Conservation (phyloP, 2,797 vertebrate genomes). For the Microtus californicus region DNA sequence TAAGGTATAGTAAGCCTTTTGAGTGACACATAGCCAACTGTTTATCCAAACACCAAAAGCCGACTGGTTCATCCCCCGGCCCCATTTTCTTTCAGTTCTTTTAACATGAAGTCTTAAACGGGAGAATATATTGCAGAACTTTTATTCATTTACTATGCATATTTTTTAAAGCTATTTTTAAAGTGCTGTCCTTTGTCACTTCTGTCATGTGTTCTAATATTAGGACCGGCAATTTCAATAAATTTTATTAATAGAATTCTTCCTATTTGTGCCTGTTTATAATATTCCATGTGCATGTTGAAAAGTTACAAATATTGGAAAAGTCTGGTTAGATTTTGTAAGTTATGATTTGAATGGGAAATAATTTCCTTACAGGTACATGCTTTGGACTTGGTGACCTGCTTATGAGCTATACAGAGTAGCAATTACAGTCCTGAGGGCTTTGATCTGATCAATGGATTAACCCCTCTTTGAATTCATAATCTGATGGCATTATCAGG, state of each 20-base stretch:
- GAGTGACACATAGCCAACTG: not conserved
- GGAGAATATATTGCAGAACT: not conserved
- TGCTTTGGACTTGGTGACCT: not conserved
- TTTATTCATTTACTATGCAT: not conserved
- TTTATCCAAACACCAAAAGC: not conserved
- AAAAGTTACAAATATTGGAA: not conserved
- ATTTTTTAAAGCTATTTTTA: slow-evolving; percentile 6
- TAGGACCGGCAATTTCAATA: not conserved
- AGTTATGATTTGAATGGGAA: not conserved
- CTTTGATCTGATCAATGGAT: not conserved
- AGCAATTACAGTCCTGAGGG: not conserved
- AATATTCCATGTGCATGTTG: slow-evolving; percentile 4
- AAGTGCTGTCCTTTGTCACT: not conserved
- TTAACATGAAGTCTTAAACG: not conserved
- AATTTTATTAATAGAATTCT: slow-evolving; percentile 13
- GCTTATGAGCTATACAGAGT: too few species aligned
- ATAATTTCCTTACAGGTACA: not conserved
- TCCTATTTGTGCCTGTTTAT: slow-evolving; percentile 13
- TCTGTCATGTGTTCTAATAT: not conserved
- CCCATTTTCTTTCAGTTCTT: not conserved
- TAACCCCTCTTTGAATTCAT: not conserved
- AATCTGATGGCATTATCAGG: not conserved
- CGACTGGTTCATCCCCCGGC: not conserved
- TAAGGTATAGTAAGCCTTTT: not conserved
- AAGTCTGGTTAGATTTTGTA: slow-evolving; percentile 30